phyloP scores from a whole-genome alignment of 2,113 vertebrate genomes.

The Calidris pugnax region DNA sequence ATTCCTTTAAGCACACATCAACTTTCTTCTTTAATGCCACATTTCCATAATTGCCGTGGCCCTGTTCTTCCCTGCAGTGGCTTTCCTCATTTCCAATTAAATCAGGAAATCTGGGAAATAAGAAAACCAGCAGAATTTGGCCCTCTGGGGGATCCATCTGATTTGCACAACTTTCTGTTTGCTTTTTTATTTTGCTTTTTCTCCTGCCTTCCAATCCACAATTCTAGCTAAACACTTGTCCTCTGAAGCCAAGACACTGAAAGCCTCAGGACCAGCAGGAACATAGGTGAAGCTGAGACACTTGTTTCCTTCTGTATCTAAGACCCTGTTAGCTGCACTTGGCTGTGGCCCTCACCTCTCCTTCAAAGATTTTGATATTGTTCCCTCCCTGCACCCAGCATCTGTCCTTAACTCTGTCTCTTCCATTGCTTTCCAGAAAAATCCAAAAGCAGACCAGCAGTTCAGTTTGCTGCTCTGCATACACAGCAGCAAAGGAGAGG shows the following conservation, averaged over 20 bases:
- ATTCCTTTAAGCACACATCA: background rate
- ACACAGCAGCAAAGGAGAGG: background rate
- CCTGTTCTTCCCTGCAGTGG: background rate
- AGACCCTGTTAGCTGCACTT: rapidly evolving
- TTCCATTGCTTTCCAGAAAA: background rate
- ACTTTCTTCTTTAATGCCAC: background rate
- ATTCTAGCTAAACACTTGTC: background rate
- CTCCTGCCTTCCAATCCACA: background rate
- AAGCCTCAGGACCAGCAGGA: background rate
- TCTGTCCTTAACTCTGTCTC: background rate
- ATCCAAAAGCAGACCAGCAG: background rate
- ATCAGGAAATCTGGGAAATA: background rate
- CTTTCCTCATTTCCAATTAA: background rate
- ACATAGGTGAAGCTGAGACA: background rate
- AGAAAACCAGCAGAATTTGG: background rate
- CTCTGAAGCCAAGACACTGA: background rate
- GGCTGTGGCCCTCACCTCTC: rapidly evolving
- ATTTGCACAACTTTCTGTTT: background rate
- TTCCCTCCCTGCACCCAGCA: background rate
- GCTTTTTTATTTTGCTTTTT: background rate
- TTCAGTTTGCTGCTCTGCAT: background rate
- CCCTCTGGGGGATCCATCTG: background rate
- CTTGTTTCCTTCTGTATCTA: background rate
- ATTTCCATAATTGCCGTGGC: background rate
- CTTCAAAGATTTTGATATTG: background rate